Conservation (phyloP, 2,797 vertebrate genomes). For the Phalanger gymnotis region DNA sequence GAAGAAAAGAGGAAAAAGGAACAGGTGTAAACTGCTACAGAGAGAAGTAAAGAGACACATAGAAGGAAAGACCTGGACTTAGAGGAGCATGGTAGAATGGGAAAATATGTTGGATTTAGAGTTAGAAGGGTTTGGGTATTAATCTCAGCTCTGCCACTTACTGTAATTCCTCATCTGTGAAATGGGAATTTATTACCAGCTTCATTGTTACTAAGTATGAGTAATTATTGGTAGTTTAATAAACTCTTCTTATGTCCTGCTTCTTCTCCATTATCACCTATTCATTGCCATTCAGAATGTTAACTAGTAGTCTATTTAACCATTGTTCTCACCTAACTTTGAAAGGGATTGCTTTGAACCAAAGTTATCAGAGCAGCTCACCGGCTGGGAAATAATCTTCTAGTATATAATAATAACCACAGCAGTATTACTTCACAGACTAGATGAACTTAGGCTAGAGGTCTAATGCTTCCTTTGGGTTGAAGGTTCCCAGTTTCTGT, state of each 20-base stretch:
- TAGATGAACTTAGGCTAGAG: neutral
- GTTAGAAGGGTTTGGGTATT: neutral
- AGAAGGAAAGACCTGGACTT: neutral
- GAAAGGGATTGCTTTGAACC: neutral
- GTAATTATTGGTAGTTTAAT: neutral
- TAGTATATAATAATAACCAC: neutral
- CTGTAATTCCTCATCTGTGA: neutral
- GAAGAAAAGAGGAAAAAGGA: too few species aligned
- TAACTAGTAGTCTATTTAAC: neutral
- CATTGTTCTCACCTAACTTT: rapidly evolving
- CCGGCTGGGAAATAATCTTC: neutral
- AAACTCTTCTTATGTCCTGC: neutral
- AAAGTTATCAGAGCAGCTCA: neutral
- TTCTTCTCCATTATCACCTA: neutral
- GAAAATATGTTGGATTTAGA: neutral
- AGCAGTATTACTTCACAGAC: neutral
- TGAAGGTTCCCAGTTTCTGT: neutral
- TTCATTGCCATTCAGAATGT: neutral
- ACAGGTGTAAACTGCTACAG: too few species aligned
- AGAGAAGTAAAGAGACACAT: neutral
- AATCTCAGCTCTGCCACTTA: neutral
- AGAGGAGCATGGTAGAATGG: neutral
- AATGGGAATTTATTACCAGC: neutral
- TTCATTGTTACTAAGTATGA: neutral
- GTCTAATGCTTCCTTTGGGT: neutral